Base-by-base conservation (phyloP, 2,888 invertebrate genomes). In the Phragmatobia fuliginosa region DNA sequence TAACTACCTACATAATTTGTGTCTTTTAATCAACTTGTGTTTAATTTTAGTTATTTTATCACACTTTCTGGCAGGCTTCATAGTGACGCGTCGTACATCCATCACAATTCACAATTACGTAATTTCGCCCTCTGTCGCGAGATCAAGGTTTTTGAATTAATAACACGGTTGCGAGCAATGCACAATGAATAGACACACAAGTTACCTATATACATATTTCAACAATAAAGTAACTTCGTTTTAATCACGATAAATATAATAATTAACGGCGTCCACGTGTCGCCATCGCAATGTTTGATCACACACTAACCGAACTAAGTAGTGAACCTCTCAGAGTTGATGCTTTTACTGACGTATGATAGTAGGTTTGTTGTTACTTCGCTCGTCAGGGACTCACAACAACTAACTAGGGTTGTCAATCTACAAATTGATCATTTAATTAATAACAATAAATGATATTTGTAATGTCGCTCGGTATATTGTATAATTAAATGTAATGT, bases 1-100 rank as follows among this genome's bases (percentile, higher is more conserved):
- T 49, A 76, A 84, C 85, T 88, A 91, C 91, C 87, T 90, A 94
- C 94, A 88, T 87, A 88, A 79, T 85, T 90, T 94, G 79, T 89
- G 88, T 84, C 90, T 94, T 85, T 90, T 94, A 85, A 91, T 93
- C 87, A 94, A 81, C 81, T 92, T 94, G 87, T 90, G 88, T 87
- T 93, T 94, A 80, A 92, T 86, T 90, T 94, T 94, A 75, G 85
- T 87, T 75, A 92, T 90, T 90, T 90, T 93, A 85, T 92, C 90
- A 77, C 84, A 81, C 77, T 90, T 93, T 86, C 90, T 93, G 70
- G 88, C 79, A 71, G 90, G 91, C 79, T 91, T 94, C 92, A 90
- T 88, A 66, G 66, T 68, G 69, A 85, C 89, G 70, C 85, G 85
- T 78, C 84, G 77, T 77, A 84, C 85, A 83, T 91, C 87, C 90